These are phyloP conservation scores for Isoperla grammatica DNA, from an alignment of 2,888 invertebrate genomes.

Conservation along the genomic window DNA sequence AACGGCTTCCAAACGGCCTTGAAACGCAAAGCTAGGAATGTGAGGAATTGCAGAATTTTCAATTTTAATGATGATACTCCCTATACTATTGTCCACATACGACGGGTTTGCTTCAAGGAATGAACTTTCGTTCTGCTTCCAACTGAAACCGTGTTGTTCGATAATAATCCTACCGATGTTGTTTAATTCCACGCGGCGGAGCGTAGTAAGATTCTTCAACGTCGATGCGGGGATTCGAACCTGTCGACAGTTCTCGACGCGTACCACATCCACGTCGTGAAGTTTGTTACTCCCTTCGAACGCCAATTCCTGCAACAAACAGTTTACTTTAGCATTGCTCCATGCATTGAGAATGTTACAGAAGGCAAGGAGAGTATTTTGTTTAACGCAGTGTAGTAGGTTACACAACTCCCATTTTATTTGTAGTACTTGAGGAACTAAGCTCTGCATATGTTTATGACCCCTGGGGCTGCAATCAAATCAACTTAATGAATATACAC, in stretches of 20 bases:
- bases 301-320: conserved; percentile 51
- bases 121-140: conserved; percentile 41
- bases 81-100: neutral
- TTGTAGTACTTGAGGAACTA: too few species aligned
- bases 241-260: conserved; percentile 59
- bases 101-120: conserved; percentile 36
- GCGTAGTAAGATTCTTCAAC: conserved; percentile 53
- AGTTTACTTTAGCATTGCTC: neutral
- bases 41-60: conserved; percentile 40
- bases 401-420: too few species aligned
- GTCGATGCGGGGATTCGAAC: conserved; percentile 55
- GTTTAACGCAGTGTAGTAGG: too few species aligned
- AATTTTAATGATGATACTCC: conserved; percentile 44
- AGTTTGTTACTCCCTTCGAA: conserved; percentile 52
- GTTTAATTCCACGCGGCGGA: conserved; percentile 57
- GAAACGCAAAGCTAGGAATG: conserved; percentile 55
- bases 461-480: too few species aligned
- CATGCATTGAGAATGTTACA: neutral
- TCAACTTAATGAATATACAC: too few species aligned
- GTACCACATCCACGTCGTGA: conserved; percentile 53
- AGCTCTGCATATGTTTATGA: too few species aligned
- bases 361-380: too few species aligned
- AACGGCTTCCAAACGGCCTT: conserved; percentile 65
- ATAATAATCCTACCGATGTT: conserved; percentile 59
- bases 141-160: conserved; percentile 55